phyloP scores from a whole-genome alignment of 2,797 vertebrate species.

The Manis javanica region DNA sequence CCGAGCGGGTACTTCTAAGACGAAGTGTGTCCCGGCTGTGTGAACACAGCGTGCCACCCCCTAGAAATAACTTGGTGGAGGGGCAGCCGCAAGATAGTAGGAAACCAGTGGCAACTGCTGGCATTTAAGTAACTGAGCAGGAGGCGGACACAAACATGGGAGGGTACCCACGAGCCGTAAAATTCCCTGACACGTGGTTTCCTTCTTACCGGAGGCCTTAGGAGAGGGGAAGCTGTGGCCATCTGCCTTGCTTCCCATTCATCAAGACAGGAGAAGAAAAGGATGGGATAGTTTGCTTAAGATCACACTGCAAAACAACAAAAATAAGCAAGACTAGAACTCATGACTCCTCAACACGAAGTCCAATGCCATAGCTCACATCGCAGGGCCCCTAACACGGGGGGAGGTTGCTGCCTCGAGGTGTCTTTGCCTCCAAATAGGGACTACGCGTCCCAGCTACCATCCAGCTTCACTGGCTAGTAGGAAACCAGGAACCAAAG shows the following conservation, averaged over 20 bases:
- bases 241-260: background rate
- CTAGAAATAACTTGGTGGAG: rapidly evolving
- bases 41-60: rapidly evolving
- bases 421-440: background rate
- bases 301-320: background rate
- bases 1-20: background rate
- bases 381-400: rapidly evolving
- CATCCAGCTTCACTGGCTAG: background rate
- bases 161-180: background rate
- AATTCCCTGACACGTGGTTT: rapidly evolving
- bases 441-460: rapidly evolving
- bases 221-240: background rate
- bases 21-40: rapidly evolving
- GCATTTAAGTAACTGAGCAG: background rate
- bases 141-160: rapidly evolving
- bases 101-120: rapidly evolving
- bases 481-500: background rate
- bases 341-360: background rate
- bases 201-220: background rate
- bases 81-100: background rate
- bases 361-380: rapidly evolving
- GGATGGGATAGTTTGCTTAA: background rate
- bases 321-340: background rate
- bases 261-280: background rate
- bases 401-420: rapidly evolving